Evolutionary conservation across 1,140 invertebrate genomes (phyloP).

Genomic region (Drosophila melanica): DNA sequence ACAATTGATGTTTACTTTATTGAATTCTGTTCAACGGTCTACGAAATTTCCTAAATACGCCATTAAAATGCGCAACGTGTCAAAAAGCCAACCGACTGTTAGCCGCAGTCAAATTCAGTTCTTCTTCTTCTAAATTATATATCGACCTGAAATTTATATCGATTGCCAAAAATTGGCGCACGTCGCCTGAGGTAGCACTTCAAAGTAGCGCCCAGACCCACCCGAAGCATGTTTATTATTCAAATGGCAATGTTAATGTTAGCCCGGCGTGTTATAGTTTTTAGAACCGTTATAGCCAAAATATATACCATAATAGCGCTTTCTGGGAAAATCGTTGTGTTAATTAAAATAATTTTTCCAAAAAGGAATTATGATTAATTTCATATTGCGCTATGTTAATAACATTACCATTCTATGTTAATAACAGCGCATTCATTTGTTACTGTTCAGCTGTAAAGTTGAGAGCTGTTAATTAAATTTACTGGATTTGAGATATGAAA

Average conservation of each 20-base stretch:
- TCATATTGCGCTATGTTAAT: too few relatives aligned
- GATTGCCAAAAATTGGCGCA: conserved; percentile 25
- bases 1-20: conserved; percentile 70
- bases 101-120: conserved; percentile 41
- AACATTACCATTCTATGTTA: too few relatives aligned
- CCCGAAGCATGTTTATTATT: conserved; percentile 14
- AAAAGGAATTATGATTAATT: too few relatives aligned
- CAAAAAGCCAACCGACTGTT: conserved; percentile 46
- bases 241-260: conserved; percentile 2
- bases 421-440: too few relatives aligned
- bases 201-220: conserved; percentile 25
- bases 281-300: neutral
- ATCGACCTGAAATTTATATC: conserved; percentile 31
- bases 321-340: too few relatives aligned
- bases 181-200: conserved; percentile 15
- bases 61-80: conserved; percentile 79
- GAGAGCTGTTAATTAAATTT: too few relatives aligned
- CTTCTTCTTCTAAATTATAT: neutral
- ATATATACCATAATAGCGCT: too few relatives aligned
- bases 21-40: conserved; percentile 68
- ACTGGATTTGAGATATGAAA: too few relatives aligned
- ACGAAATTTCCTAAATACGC: conserved; percentile 62
- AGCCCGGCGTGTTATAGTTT: neutral
- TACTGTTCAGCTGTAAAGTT: too few relatives aligned
- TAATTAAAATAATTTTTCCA: too few relatives aligned